Conservation (phyloP, 2,113 vertebrate species). For the Vombatus ursinus region DNA sequence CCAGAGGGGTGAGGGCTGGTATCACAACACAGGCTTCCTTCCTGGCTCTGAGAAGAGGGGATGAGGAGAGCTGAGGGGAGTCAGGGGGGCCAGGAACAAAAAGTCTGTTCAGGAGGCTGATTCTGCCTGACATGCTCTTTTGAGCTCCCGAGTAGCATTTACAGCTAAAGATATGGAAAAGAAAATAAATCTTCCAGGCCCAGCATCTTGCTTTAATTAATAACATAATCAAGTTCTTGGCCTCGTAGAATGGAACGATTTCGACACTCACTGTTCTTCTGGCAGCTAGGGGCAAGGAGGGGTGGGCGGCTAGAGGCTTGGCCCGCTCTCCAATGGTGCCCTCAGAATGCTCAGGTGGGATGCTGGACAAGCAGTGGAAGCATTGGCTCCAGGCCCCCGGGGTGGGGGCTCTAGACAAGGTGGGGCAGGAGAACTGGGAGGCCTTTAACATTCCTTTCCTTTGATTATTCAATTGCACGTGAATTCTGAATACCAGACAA, state of each 20-base stretch:
- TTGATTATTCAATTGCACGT: background rate
- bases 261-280: slow-evolving; percentile 54
- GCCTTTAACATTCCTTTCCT: background rate
- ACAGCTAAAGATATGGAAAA: slow-evolving; percentile 79
- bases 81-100: slow-evolving; percentile 75
- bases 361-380: background rate
- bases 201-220: slow-evolving; percentile 81
- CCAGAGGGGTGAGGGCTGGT: background rate
- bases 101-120: slow-evolving; percentile 80
- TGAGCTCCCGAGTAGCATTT: slow-evolving; percentile 78
- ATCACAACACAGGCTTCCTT: slow-evolving; percentile 73
- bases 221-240: slow-evolving; percentile 73
- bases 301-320: background rate
- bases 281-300: slow-evolving; percentile 57
- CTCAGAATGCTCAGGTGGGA: background rate
- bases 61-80: background rate
- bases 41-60: slow-evolving; percentile 66
- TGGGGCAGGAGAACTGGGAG: background rate
- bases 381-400: background rate
- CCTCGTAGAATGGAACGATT: slow-evolving; percentile 66
- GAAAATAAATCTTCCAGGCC: slow-evolving; percentile 83
- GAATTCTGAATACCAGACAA: background rate
- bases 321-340: background rate
- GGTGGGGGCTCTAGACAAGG: background rate
- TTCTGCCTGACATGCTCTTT: slow-evolving; percentile 75